Base-by-base conservation (phyloP, 2,888 invertebrate genomes). In the Drosophila niveifrons region DNA sequence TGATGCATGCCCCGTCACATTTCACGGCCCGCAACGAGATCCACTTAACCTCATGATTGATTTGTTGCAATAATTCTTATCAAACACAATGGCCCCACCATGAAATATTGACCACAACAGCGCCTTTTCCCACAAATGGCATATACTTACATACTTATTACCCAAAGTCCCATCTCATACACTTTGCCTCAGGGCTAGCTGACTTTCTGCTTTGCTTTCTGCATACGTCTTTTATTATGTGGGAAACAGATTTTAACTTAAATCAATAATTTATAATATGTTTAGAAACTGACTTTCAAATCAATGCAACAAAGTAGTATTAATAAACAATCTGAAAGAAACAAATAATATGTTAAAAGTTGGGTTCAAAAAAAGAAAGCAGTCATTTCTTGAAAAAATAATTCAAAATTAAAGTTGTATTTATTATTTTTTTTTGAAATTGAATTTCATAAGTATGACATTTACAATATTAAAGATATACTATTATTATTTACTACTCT, bases 11-110 rank as follows among this genome's bases (percentile, higher is more conserved):
- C 68, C 87, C 82, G 72, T 88, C 83, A 88, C 86, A 83, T 83
- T 85, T 83, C 72, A 84, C 67, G 52, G 48, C 28, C n/a, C 50
- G n/a, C 31, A 39, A 36, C 44, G 51, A 66, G 75, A 79, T 85
- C 85, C 85, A 86, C 86, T 86, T 86, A 86, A 80, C 86, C 75
- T 72, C 66, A 69, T 89, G 86, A 86, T 86, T 89, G 86, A 86
- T 86, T 75, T 77, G 76, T 88, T 85, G 86, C 86, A 86, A 86
- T 86, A 85, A 88, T 86, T 86, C 86, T 86, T 86, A 88, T 85
- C 80, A 85, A 80, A 89, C 87, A 89, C 87, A 83, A 83, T 83
- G 87, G 63, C 34, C 34, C 53, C 47, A 34, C 70, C 23, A 69
- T 78, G 86, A 88, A 72, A 73, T 75, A 82, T 76, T 63, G 73